These are phyloP conservation scores for Colius striatus DNA, from an alignment of 2,113 vertebrate species.

Conservation along the genomic window DNA sequence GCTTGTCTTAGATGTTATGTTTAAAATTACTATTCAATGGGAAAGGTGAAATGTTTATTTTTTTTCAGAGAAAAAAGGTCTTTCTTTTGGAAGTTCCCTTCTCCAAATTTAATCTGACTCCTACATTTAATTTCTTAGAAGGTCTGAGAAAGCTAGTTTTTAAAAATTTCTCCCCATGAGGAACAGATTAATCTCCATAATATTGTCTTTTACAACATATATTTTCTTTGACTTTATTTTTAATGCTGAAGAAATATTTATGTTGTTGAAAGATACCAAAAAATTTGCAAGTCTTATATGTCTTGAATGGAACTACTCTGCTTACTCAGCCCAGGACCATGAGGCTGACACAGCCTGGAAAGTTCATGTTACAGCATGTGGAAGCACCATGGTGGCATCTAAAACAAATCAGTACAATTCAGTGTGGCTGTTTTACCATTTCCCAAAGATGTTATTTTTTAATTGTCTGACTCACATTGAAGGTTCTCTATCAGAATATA, in stretches of 20 bases:
- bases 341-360: background rate
- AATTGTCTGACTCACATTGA: background rate
- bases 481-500: background rate
- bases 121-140: background rate
- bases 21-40: background rate
- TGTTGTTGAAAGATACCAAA: background rate
- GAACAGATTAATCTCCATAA: background rate
- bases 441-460: background rate
- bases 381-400: background rate
- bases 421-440: background rate
- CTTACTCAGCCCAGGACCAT: background rate
- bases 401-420: background rate
- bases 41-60: background rate
- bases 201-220: background rate
- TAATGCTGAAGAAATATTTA: background rate
- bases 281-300: background rate
- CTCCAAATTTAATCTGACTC: background rate
- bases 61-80: background rate
- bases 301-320: background rate
- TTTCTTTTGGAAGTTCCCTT: background rate
- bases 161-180: background rate
- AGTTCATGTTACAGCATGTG: background rate
- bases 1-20: background rate
- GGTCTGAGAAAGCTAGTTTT: background rate
- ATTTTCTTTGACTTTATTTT: background rate